These are phyloP conservation scores for Sceliomorpha sp. DNA, from an alignment of 2,888 invertebrate genomes.

Conservation along the genomic window DNA sequence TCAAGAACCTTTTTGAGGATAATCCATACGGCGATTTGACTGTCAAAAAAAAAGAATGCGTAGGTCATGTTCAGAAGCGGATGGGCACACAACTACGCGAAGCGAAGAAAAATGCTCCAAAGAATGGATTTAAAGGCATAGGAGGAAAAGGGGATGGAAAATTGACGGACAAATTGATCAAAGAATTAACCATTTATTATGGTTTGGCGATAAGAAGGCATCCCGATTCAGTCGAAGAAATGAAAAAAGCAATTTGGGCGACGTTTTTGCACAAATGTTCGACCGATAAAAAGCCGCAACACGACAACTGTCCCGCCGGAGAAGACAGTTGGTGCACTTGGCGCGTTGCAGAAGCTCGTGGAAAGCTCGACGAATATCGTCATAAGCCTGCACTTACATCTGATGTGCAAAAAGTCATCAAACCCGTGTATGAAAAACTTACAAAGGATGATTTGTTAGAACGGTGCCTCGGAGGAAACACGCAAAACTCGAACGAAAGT, in stretches of 20 bases:
- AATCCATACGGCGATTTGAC: constrained; percentile 36
- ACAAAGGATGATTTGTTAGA: constrained; percentile 2
- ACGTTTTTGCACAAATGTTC: constrained; percentile 59
- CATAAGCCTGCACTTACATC: constrained; percentile 14
- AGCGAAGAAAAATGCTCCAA: constrained; percentile 19
- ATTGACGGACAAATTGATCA: constrained; percentile 58
- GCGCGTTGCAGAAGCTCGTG: constrained; percentile 31
- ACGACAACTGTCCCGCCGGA: constrained; percentile 58
- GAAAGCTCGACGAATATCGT: constrained; percentile 6
- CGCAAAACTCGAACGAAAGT: constrained; percentile 9
- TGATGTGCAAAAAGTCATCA: constrained; percentile 6
- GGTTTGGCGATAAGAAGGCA: constrained; percentile 60
- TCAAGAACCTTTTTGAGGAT: constrained; percentile 12
- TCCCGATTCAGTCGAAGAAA: constrained; percentile 49
- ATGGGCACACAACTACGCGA: constrained; percentile 28
- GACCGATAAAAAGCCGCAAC: constrained; percentile 56
- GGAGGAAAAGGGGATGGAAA: constrained; percentile 46
- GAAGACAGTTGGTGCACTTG: constrained; percentile 60
- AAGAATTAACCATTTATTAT: constrained; percentile 61
- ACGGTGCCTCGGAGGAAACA: constrained; percentile 6
- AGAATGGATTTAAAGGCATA: constrained; percentile 22
- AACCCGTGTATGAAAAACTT: constrained; percentile 27
- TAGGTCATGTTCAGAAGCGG: neutral
- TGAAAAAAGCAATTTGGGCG: constrained; percentile 63
- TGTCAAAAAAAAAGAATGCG: constrained; percentile 48